A percentile compares a stretch with the other conserved stretches of the same genome.
Conservation (phyloP, 2,888 invertebrate genomes). For the Agriopis marginaria region DNA sequence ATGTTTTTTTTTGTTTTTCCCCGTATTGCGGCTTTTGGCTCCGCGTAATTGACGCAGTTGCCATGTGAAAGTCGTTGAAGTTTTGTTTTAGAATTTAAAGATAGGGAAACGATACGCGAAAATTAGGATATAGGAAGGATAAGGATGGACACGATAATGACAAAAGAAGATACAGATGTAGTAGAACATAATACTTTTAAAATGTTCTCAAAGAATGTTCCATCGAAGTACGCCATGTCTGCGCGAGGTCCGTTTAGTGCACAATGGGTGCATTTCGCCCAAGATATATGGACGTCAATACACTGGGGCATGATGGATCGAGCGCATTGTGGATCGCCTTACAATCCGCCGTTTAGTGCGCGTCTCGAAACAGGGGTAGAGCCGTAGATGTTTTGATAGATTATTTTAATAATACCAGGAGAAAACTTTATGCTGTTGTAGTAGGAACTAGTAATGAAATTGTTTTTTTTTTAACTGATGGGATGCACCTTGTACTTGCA, state of each 20-base stretch:
- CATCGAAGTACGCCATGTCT: constrained; percentile 9
- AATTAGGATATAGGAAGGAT: too few species aligned
- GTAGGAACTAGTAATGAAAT: background rate
- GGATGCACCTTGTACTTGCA: background rate
- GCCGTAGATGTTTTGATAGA: background rate
- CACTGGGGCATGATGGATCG: constrained; percentile 31
- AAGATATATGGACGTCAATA: constrained; percentile 30
- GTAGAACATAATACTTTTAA: too few species aligned
- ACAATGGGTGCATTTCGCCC: constrained; percentile 26
- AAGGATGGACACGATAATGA: too few species aligned
- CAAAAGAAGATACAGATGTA: too few species aligned
- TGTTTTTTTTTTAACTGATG: background rate
- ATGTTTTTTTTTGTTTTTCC: too few species aligned
- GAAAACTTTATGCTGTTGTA: background rate
- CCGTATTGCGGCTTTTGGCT: too few species aligned
- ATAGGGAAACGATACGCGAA: too few species aligned
- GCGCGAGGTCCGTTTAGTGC: constrained; percentile 21
- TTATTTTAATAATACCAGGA: background rate
- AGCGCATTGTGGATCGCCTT: constrained; percentile 26
- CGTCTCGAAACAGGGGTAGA: constrained; percentile 5
- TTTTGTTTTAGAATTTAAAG: too few species aligned
- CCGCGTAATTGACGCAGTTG: too few species aligned
- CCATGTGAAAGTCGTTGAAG: too few species aligned
- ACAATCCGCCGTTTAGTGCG: constrained; percentile 19
- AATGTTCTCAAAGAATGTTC: constrained; percentile 1